phyloP scores from a whole-genome alignment of 2,113 vertebrate species.

The Clarias magur region DNA sequence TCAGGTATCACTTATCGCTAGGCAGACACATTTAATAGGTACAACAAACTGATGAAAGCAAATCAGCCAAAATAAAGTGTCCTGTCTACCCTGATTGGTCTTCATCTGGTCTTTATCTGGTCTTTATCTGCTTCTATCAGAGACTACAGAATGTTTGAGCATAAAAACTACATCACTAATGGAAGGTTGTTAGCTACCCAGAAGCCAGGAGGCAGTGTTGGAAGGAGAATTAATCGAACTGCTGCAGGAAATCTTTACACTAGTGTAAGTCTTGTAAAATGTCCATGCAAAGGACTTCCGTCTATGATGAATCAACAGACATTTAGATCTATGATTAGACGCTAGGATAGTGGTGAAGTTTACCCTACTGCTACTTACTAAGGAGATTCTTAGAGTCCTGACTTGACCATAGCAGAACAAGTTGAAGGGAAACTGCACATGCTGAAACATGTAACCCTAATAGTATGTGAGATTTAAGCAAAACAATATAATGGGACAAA shows the following conservation, averaged over 20 bases:
- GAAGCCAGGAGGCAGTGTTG: slow-evolving; percentile 3
- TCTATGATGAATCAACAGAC: not conserved
- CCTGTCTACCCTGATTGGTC: no score
- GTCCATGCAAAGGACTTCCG: not conserved
- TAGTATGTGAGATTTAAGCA: not conserved
- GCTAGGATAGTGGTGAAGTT: not conserved
- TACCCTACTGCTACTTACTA: no score
- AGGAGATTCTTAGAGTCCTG: not conserved
- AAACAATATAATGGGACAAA: no score
- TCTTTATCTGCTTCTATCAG: not conserved
- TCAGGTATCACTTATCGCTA: no score
- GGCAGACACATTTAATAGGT: no score
- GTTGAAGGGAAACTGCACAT: not conserved
- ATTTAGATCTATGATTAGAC: not conserved
- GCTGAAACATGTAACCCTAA: not conserved
- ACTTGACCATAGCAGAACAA: not conserved
- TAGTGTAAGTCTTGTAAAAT: not conserved
- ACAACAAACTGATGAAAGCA: no score
- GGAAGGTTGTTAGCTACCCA: not conserved
- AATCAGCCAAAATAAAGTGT: no score
- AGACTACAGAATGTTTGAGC: not conserved
- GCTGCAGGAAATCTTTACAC: not conserved
- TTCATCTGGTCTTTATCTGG: no score
- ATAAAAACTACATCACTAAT: not conserved
- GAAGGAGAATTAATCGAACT: not conserved